Evolutionary conservation across 1,140 invertebrate species (phyloP), one percentile per base, ranked within the genome.

Genomic region (Lasioglossum baleicum): DNA sequence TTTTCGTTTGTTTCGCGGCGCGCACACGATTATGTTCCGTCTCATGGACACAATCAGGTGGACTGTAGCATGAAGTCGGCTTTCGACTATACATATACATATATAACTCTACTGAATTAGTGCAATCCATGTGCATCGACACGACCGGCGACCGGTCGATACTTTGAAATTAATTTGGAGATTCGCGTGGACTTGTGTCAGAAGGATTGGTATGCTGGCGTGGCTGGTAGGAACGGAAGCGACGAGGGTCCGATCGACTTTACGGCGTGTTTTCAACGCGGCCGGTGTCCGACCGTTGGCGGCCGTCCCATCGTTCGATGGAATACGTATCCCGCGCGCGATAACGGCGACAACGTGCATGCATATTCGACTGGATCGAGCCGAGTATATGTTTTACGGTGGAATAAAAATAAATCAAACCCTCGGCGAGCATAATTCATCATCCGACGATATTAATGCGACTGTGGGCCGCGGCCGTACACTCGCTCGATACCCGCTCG

Each of bases 391-490:
- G 76, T 63, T 75, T 60, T 51, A 51, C 73, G 53, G 17, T 2
- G 69, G 76, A 84, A 86, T 77, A 84, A 81, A 88, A 88, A 82
- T 83, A 81, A 87, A 73, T 66, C 64, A 67, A 83, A 77, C 26
- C 69, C 11, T 20, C 73, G 66, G 67, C 76, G 63, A 44, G 65
- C 80, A 82, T 87, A 89, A 90, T 90, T 86, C 83, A 90, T 90
- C 88, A 89, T 86, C 63, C 72, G 80, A 58, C 78, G 87, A 90
- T 90, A 90, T 90, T 88, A 90, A 89, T 87, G 88, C 87, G 82
- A 88, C 83, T 88, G 84, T 56, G 20, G 73, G 44, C 74, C 63
- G 65, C 72, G 69, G 70, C 70, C 70, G 56, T 70, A 64, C 17
- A 22, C 51, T 26, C 44, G 66, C 61, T 74, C 69, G 56, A 35